Percentiles rank a stretch among this genome's conserved stretches.
Evolutionary conservation across 2,888 invertebrate genomes (phyloP).

Genomic region (Drosophila engyochracea): DNA sequence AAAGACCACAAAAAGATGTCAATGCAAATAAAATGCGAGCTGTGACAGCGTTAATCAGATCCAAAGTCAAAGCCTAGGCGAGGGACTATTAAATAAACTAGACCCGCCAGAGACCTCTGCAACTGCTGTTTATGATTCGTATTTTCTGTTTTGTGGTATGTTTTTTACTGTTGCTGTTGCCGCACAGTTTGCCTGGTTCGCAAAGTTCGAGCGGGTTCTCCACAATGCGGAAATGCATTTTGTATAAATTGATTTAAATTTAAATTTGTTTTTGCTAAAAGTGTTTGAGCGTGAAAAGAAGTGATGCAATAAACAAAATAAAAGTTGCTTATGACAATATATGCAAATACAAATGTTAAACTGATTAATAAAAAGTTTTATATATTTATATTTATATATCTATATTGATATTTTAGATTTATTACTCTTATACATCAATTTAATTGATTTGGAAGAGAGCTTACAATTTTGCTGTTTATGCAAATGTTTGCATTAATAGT

Average conservation of each 20-base stretch:
- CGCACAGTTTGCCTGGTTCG: conserved; percentile 11
- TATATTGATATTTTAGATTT: not conserved
- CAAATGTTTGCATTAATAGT: not conserved
- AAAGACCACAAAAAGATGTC: conserved; percentile 23
- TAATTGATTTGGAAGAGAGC: not conserved
- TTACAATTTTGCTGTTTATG: not conserved
- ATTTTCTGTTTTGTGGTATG: not conserved
- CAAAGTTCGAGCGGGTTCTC: conserved; percentile 22
- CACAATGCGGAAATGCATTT: conserved; percentile 44
- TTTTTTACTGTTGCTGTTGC: conserved; percentile 5
- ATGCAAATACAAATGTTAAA: not conserved
- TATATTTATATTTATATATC: not conserved
- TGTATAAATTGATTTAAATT: conserved; percentile 35
- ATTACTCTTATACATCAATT: not conserved
- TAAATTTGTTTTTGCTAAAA: conserved; percentile 3
- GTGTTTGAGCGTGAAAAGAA: not conserved
- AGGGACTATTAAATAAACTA: conserved; percentile 15
- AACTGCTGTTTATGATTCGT: conserved; percentile 4
- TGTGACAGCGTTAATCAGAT: conserved; percentile 21
- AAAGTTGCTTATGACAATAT: not conserved
- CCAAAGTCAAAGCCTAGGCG: conserved; percentile 36
- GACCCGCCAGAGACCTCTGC: conserved; percentile 14
- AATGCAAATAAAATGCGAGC: conserved; percentile 18
- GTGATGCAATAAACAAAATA: not conserved
- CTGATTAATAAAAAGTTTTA: not conserved